Evolutionary conservation across 2,888 invertebrate species (phyloP), one percentile per base, ranked within the genome.

Genomic region (Dexiosoma caninum): DNA sequence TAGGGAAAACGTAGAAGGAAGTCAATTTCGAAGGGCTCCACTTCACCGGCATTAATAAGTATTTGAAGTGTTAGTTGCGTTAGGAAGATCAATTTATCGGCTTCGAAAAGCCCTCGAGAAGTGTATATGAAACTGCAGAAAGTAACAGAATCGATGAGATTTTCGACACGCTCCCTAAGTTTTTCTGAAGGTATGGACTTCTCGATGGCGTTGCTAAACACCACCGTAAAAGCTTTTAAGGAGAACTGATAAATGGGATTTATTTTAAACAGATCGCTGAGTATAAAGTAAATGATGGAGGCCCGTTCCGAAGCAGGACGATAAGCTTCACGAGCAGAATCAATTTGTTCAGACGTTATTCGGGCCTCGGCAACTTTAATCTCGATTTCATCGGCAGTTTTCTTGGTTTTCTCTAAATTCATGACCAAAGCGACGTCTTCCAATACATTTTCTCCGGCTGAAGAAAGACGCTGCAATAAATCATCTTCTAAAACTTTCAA

Each of bases 231-330:
- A 0, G 98, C 97, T 90, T 98, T 98, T 72, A 98, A 91, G 0
- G 98, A 98, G 91, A 98, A 98, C 89, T 98, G 97, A 90, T 98
- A 98, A 88, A 98, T 96, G 51, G 96, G 96, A 90, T 98, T 97
- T 85, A 98, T 97, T 90, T 96, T 96, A 91, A 94, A 93, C 60
- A 98, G 90, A 86, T 98, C 98, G 87, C 97, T 98, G 78, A 98
- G 91, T 81, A 98, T 96, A 89, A 98, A 98, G 90, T 98, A 98
- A 0, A 98, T 91, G 0, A 98, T 92, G 0, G 98, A 97, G 0
- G 97, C 97, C 78, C 98, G 91, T 0, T 94, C 92, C 0, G 98
- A 97, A 0, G 96, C 97, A 6, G 95, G 94, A 82, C 94, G 92
- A 89, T 98, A 98, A 87, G 93, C 93, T 89, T 98, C 97, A 84